Conservation (phyloP, 2,888 invertebrate genomes). For the Spodoptera exigua region DNA sequence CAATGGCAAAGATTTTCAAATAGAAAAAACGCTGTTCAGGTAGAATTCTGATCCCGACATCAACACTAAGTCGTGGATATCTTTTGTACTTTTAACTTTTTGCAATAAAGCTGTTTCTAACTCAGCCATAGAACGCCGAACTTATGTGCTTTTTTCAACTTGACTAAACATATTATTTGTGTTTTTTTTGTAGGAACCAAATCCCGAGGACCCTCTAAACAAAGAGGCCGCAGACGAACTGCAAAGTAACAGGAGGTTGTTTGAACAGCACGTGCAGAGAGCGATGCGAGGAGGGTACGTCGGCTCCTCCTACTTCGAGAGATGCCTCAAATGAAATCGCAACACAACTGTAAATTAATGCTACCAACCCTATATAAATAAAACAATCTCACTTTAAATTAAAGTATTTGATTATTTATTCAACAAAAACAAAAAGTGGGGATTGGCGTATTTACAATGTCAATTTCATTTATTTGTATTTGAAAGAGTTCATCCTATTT, state of each 20-base stretch:
- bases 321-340: constrained; percentile 96
- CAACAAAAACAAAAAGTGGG: constrained; percentile 40
- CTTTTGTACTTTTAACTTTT: no score
- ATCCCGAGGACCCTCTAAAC: constrained; percentile 99
- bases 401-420: constrained; percentile 68
- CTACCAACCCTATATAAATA: constrained; percentile 80
- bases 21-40: no score
- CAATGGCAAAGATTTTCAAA: no score
- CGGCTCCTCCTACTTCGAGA: constrained; percentile 97
- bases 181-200: constrained; percentile 94
- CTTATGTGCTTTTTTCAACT: no score
- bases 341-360: constrained; percentile 75
- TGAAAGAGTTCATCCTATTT: constrained; percentile 51
- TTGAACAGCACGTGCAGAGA: constrained; percentile 98
- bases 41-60: no score
- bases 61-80: no score
- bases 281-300: constrained; percentile 99
- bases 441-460: constrained; percentile 47
- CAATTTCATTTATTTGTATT: constrained; percentile 30
- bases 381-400: constrained; percentile 82
- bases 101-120: no score
- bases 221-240: constrained; percentile 99
- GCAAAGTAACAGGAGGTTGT: constrained; percentile 97
- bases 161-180: not conserved
- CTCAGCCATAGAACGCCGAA: no score